Base-by-base conservation (phyloP, 2,888 invertebrate genomes). In the Ectropis crepuscularia region DNA sequence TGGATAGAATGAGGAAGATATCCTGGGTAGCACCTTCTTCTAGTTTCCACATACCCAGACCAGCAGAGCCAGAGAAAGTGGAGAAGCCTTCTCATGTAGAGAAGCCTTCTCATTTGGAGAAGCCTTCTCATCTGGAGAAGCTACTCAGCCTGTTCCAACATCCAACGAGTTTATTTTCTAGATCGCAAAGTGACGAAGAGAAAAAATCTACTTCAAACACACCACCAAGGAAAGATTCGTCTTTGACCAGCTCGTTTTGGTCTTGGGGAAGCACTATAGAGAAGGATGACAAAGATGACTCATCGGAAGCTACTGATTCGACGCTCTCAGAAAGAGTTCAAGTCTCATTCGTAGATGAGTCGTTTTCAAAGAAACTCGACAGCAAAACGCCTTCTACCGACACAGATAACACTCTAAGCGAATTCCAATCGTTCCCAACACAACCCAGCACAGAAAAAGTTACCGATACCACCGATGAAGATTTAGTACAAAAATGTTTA, bases 141-240 rank as follows among this genome's bases (percentile, higher is more conserved):
- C 81, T 96, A 4, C 77, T 95, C 0, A 95, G 95, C 37, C 74
- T 96, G 2, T 95, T 96, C 78, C 95, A 95, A 69, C 94, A 95
- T 78, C 95, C 95, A 0, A 91, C 92, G 54, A 94, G 93, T 71
- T 82, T 95, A 55, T 95, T 95, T 75, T 93, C 94, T 8, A 93
- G 94, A 64, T 74, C 83, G 6, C 80, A 82, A 0, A 81, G 76
- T 11, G 90, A 93, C 6, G 91, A 93, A 6, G 92, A 92, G n/a
- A 90, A 80, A 51, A 92, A 89, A 66, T 85, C 85, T 0, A 77
- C 83, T 2, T 89, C 89, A 0, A 88, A 79, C 61, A 91, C 92
- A 5, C 92, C 92, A 2, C 92, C 91, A 2, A 83, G 91, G 51
- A 92, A 90, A 70, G 92, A 92, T 57, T 89, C 92, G 0, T 85